phyloP scores from a whole-genome alignment of 1,140 invertebrate species.

The Penaeus indicus region DNA sequence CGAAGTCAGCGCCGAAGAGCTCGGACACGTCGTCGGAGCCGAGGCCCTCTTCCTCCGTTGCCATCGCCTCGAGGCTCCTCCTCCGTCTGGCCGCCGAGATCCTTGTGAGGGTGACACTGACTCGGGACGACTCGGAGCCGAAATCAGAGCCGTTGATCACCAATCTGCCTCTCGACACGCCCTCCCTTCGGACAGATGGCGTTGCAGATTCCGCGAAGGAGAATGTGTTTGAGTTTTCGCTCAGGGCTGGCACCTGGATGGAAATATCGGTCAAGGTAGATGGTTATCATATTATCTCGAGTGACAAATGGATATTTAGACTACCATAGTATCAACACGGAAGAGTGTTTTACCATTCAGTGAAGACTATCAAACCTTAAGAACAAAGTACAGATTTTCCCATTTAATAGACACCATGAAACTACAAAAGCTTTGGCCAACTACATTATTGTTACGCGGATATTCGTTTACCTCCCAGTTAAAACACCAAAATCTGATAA shows the following conservation, averaged over 20 bases:
- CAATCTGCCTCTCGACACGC: neutral
- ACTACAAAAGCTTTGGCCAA: too few relatives aligned
- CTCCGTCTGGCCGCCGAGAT: neutral
- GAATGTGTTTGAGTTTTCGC: neutral
- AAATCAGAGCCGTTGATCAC: conserved; percentile 21
- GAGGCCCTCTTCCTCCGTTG: neutral
- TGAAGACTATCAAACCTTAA: too few relatives aligned
- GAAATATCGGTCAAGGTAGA: neutral
- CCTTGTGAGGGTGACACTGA: neutral
- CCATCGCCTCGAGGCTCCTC: neutral
- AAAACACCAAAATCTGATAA: too few relatives aligned
- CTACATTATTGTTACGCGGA: too few relatives aligned
- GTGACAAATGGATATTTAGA: too few relatives aligned
- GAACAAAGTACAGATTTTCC: too few relatives aligned
- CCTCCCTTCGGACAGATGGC: neutral
- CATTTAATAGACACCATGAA: too few relatives aligned
- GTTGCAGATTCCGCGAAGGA: conserved; percentile 17
- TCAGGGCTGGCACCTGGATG: neutral
- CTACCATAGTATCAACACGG: too few relatives aligned
- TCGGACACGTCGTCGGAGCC: neutral
- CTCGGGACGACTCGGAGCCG: conserved; percentile 20
- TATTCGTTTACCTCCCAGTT: too few relatives aligned
- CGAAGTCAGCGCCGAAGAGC: neutral
- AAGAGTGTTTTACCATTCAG: too few relatives aligned
- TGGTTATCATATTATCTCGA: neutral